phyloP scores from a whole-genome alignment of 2,888 invertebrate species.

The Trachelus stipa region DNA sequence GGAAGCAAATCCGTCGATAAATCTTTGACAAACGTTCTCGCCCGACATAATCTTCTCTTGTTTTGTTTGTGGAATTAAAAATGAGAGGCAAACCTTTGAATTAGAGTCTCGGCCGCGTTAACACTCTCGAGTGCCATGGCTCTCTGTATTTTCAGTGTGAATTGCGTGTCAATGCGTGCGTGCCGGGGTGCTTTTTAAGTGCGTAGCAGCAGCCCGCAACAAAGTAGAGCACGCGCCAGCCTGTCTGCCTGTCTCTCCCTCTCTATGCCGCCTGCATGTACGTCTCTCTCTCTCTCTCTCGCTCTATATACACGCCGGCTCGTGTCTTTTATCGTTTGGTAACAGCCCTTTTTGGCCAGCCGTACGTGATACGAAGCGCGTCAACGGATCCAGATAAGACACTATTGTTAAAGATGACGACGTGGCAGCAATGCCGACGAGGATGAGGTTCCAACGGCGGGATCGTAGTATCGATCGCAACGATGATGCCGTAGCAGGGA shows the following conservation, averaged over 20 bases:
- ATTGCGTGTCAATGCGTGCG: slow-evolving; percentile 7
- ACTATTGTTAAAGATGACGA: not conserved
- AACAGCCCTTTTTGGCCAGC: not conserved
- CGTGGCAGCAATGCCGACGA: not conserved
- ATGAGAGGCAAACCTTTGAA: slow-evolving; percentile 65
- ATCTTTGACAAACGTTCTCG: not conserved
- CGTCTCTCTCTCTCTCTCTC: not conserved
- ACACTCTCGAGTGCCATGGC: slow-evolving; percentile 65
- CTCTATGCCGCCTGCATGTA: slow-evolving; percentile 1
- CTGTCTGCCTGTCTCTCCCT: not conserved
- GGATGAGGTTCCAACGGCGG: not conserved
- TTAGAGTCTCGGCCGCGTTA: slow-evolving; percentile 65
- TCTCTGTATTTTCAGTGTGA: slow-evolving; percentile 2
- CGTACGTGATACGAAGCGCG: not conserved
- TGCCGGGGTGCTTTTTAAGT: slow-evolving; percentile 1
- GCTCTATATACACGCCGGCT: not conserved
- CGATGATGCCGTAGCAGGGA: not conserved
- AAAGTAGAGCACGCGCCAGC: slow-evolving; percentile 2
- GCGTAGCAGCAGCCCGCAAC: not conserved
- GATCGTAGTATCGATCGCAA: not conserved
- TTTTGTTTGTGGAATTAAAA: slow-evolving; percentile 49
- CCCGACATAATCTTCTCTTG: slow-evolving; percentile 17
- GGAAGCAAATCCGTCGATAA: not conserved
- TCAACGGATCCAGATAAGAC: not conserved
- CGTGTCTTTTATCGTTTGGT: not conserved